Evolutionary conservation across 2,888 invertebrate species (phyloP), one percentile per base, ranked within the genome.

Genomic region (Meganola albula): DNA sequence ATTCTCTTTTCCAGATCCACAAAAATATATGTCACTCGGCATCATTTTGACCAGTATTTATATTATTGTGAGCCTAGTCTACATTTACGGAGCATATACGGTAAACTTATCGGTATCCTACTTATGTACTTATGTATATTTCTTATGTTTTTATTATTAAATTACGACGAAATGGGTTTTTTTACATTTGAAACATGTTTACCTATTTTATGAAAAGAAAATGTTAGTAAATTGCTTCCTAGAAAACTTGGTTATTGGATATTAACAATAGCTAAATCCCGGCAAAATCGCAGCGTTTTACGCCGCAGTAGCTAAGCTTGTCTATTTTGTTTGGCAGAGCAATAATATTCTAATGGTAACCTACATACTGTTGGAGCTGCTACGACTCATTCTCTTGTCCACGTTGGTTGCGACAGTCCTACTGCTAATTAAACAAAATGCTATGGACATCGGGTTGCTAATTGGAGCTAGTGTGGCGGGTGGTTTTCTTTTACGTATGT

Each of bases 361-460:
- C 2, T 85, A 59, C 46, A 73, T 84, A 25, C 37, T 75, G 30
- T 27, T 68, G 43, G 84, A 84, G 43, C 46, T 80, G 11, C 10
- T 70, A 18, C 69, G 80, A 4, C 59, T 84, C 2, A 27, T 76
- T 10, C 24, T 60, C n/a, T 32, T 78, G 23, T 61, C 72, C 0
- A 37, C 57, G 3, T 16, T 62, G 18, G 54, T 77, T 6, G 70
- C 64, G 2, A 74, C 71, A 1, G 63, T 67, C 31, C 53, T 84
- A 34, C 48, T 84, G 24, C 48, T 83, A 3, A 64, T 84, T 12
- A 84, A 83, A 57, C 68, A 76, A 49, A 85, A 84, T 45, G 78
- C 77, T 1, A 83, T 84, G 80, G 82, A 84, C 27, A 82, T 85
- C 32, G 85, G 85, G 8, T 57, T 77, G 33, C 69, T 84, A 4